A percentile compares a stretch with the other conserved stretches of the same genome.
phyloP scores from a whole-genome alignment of 2,888 invertebrate species.

The Andrena bucephala region DNA sequence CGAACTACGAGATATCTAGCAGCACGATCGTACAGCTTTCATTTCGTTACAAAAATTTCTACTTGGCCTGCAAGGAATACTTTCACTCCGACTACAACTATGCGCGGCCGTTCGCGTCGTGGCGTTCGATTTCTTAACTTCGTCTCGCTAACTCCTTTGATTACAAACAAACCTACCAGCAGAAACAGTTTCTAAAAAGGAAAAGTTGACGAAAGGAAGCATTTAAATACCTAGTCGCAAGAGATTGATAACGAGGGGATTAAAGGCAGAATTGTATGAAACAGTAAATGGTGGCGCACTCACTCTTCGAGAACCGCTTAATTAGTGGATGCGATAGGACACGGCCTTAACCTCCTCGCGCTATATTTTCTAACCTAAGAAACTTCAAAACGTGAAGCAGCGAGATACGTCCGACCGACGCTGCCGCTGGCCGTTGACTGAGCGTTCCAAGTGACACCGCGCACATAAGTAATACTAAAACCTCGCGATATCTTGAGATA shows the following conservation, averaged over 20 bases:
- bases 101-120: constrained; percentile 7
- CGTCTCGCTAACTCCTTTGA: not conserved
- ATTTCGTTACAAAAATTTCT: not conserved
- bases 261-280: not conserved
- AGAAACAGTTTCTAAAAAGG: not conserved
- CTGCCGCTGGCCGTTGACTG: constrained; percentile 70
- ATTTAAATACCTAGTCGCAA: not conserved
- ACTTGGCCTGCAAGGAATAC: not conserved
- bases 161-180: not conserved
- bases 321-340: not conserved
- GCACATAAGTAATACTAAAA: constrained; percentile 62
- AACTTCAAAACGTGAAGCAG: not conserved
- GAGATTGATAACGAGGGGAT: not conserved
- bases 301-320: constrained; percentile 17
- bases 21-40: not conserved
- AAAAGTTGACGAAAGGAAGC: not conserved
- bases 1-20: not conserved
- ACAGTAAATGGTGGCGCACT: constrained; percentile 7
- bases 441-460: constrained; percentile 63
- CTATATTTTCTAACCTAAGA: constrained; percentile 40
- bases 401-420: constrained; percentile 32
- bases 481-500: constrained; percentile 66
- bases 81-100: constrained; percentile 30
- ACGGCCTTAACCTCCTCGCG: constrained; percentile 27
- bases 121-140: constrained; percentile 3